A percentile compares a stretch with the other conserved stretches of the same genome.
These are phyloP conservation scores for Sipha flava DNA, from an alignment of 1,140 invertebrate species.

Conservation along the genomic window DNA sequence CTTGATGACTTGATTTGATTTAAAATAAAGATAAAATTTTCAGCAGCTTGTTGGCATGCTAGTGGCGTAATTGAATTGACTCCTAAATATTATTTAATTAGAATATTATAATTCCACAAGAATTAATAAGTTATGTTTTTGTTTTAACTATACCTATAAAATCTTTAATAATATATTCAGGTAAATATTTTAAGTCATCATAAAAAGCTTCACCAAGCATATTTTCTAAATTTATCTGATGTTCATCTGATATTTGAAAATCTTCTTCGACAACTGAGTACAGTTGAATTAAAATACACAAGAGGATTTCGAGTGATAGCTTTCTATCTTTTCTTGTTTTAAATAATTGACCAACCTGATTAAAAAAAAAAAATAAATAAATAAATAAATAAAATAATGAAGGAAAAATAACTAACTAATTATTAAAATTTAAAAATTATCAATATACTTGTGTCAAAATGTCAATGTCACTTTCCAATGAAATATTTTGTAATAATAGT, in stretches of 20 bases:
- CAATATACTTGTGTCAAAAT: not conserved
- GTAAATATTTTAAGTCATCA: not conserved
- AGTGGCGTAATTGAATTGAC: not conserved
- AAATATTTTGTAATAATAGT: slow-evolving; percentile 17
- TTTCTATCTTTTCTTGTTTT: slow-evolving; percentile 27
- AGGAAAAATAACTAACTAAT: not conserved
- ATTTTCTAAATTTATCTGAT: not conserved
- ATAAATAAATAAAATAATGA: not conserved
- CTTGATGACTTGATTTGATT: not conserved
- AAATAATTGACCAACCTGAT: slow-evolving; percentile 4
- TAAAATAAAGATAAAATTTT: slow-evolving; percentile 20
- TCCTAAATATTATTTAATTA: not conserved
- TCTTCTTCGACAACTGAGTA: slow-evolving; percentile 14
- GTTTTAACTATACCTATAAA: not conserved
- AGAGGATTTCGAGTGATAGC: slow-evolving; percentile 4
- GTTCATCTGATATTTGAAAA: slow-evolving; percentile 6
- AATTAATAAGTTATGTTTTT: not conserved
- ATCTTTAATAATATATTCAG: slow-evolving; percentile 10
- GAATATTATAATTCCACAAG: not conserved
- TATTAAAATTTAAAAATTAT: not conserved
- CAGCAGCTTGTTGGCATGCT: slow-evolving; percentile 2
- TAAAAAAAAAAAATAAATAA: not conserved
- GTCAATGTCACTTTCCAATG: not conserved
- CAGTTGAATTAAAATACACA: slow-evolving; percentile 17
- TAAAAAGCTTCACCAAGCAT: not conserved